Evolutionary conservation across 2,113 vertebrate genomes (phyloP), one percentile per base, ranked within the genome.

Genomic region (Mohoua ochrocephala): DNA sequence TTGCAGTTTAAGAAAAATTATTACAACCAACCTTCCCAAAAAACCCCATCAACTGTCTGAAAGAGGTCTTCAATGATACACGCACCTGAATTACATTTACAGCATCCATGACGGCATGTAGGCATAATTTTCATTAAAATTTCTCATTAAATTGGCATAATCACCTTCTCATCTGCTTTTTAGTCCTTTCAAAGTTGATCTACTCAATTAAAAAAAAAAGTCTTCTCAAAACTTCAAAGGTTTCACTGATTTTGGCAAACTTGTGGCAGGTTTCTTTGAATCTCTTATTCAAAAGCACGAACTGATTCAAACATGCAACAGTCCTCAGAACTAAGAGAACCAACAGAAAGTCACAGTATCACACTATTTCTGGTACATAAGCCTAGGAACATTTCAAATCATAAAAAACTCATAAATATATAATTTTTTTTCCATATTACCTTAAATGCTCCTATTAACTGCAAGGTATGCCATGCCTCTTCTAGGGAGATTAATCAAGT

Each of bases 101-200:
- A 78, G 47, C n/a, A 87, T 35, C 1, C 2, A 13, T 7, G 4
- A 61, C 0, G 7, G 21, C 33, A 67, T 10, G 35, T 1, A 50
- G 30, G 15, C 27, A 54, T 14, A 91, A 52, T 44, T 80, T 41
- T 49, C 69, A 42, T 27, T 21, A 63, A 87, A 78, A 67, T 24
- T 45, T 54, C 10, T 50, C 27, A 67, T 42, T 67, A 59, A 84
- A 82, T n/a, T 59, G 10, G 7, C 47, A 71, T 35, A 35, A 9
- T 3, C 27, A 81, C 15, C 10, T 71, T n/a, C 17, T 27, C 14
- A n/a, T 57, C 15, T 35, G 11, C 14, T 76, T 26, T 75, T 35
- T 42, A 76, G 5, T 41, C 11, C 28, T 71, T 79, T 76, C 10
- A 13, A 68, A 82, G 28, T 56, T 49, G 9, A 69, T 30, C 20